Conservation (phyloP, 2,888 invertebrate species). For the Coenonympha glycerion region DNA sequence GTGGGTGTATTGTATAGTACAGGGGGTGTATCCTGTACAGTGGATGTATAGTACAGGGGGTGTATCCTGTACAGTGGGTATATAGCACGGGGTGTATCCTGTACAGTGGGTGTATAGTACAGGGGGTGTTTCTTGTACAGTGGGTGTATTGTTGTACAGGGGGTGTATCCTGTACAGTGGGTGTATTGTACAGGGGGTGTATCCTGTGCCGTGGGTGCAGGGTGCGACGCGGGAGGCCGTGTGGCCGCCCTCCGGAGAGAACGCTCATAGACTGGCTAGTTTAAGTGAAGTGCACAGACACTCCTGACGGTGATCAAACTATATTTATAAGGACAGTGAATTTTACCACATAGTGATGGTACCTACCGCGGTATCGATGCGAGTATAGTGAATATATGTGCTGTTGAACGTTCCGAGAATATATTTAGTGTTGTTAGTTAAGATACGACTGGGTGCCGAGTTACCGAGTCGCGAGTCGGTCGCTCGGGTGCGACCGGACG, state of each 20-base stretch:
- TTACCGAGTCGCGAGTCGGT: conserved; percentile 68
- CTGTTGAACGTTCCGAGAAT: conserved; percentile 74
- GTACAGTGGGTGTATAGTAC: too few relatives aligned
- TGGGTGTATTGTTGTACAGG: neutral
- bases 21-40: too few relatives aligned
- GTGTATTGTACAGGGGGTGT: conserved; percentile 3
- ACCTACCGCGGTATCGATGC: conserved; percentile 40
- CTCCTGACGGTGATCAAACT: conserved; percentile 51
- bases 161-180: too few relatives aligned
- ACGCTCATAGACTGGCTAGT: conserved; percentile 74
- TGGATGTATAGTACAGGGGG: too few relatives aligned
- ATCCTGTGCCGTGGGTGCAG: neutral
- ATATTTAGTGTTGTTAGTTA: conserved; percentile 70
- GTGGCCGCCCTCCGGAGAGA: conserved; percentile 50
- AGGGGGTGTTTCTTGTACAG: too few relatives aligned
- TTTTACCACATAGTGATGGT: conserved; percentile 38
- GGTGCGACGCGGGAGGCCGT: conserved; percentile 14
- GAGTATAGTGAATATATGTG: conserved; percentile 75
- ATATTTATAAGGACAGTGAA: conserved; percentile 42
- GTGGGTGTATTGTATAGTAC: too few relatives aligned
- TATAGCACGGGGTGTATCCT: too few relatives aligned
- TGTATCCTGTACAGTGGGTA: too few relatives aligned
- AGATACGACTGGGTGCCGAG: conserved; percentile 59
- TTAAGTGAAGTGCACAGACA: conserved; percentile 72
- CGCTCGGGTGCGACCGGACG: conserved; percentile 65